These are phyloP conservation scores for Cryptotermes secundus DNA, from an alignment of 1,140 invertebrate species.

Conservation along the genomic window DNA sequence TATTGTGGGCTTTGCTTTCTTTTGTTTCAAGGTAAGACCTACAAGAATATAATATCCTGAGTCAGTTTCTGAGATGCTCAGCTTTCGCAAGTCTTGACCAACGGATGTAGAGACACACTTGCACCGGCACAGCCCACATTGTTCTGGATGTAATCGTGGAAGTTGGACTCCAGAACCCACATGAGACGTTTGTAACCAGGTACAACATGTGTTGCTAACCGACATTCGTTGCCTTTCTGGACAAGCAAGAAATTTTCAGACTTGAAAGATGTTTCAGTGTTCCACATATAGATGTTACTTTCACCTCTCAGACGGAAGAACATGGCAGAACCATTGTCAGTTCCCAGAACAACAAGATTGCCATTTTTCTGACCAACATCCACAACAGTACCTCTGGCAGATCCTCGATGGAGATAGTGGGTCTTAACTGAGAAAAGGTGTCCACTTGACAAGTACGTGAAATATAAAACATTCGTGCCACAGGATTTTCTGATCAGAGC, in stretches of 20 bases:
- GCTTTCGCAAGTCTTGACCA: conserved; percentile 45
- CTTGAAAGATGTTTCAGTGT: conserved; percentile 43
- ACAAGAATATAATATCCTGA: background rate
- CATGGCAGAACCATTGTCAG: conserved; percentile 33
- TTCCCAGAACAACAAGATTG: conserved; percentile 53
- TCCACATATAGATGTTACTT: conserved; percentile 52
- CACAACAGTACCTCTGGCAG: conserved; percentile 51
- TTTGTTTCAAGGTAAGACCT: background rate
- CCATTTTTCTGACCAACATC: conserved; percentile 56
- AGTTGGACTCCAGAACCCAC: conserved; percentile 61
- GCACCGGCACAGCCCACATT: conserved; percentile 60
- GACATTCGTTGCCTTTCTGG: conserved; percentile 53
- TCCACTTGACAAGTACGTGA: conserved; percentile 57
- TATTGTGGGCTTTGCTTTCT: background rate
- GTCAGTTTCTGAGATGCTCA: background rate
- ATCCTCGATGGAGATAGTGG: conserved; percentile 54
- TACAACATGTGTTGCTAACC: conserved; percentile 56
- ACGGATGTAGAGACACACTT: conserved; percentile 54
- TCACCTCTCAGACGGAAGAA: conserved; percentile 45
- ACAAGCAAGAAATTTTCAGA: conserved; percentile 52
- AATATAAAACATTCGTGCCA: conserved; percentile 54
- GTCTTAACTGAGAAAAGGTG: conserved; percentile 58
- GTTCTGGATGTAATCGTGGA: conserved; percentile 60
- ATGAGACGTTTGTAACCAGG: conserved; percentile 57
- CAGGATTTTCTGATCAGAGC: conserved; percentile 51